Base-by-base conservation (phyloP, 2,113 vertebrate genomes). In the Condylura cristata region DNA sequence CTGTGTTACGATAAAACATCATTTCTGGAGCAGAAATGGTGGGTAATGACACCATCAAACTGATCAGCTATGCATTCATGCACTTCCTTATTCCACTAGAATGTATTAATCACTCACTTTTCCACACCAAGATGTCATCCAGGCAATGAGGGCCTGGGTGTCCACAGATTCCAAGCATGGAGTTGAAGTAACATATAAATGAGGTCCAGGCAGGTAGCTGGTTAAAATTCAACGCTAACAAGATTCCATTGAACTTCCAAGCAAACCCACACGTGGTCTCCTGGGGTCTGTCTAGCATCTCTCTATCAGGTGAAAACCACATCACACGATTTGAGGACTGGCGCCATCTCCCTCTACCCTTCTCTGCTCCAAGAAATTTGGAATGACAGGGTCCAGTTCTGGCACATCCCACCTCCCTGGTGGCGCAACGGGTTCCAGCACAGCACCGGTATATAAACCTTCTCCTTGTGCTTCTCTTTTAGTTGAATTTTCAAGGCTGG, bases 401-500 rank as follows among this genome's bases (percentile, higher is more conserved):
- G 61, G 82, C 8, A 8, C 37, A 11, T 24, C 2, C 61, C 11
- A 37, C 13, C 14, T 20, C 1, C 11, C 79, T 18, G 14, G n/a
- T n/a, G n/a, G n/a, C n/a, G n/a, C n/a, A n/a, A n/a, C n/a, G n/a
- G n/a, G n/a, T n/a, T n/a, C n/a, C n/a, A n/a, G n/a, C n/a, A n/a
- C n/a, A 53, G 30, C 17, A 0, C n/a, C 13, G 2, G 56, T 10
- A 0, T 2, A 51, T 46, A 46, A 60, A 51, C 28, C 28, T 28
- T 46, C 66, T 84, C 4, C 0, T 1, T 5, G 22, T 24, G 28
- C 32, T 75, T 79, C 56, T 26, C 78, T 85, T 89, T 53, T 16
- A 32, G 37, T 81, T 70, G 86, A 87, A 70, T 3, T 37, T 48
- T 71, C 51, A 30, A 51, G 63, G 48, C 63, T 34, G 56, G n/a